Percentiles rank a stretch among this genome's conserved stretches.
Evolutionary conservation across 2,113 vertebrate genomes (phyloP).

Genomic region (Connochaetes taurinus): DNA sequence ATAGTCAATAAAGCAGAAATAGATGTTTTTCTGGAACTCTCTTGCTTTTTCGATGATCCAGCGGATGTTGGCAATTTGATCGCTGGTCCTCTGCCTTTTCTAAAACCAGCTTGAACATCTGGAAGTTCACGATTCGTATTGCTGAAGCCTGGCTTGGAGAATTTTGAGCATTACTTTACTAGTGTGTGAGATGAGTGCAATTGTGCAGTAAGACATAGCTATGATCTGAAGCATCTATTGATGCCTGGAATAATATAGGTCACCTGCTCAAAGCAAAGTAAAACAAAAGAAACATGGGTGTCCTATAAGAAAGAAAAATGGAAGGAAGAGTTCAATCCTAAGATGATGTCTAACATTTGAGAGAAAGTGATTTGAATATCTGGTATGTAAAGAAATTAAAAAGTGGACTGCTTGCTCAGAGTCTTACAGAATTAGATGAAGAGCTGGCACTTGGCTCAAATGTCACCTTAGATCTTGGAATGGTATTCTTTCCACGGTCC

Average conservation of each 20-base stretch:
- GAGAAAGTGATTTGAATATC: background rate
- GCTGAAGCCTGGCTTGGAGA: background rate
- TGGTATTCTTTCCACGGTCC: background rate
- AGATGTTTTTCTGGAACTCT: no score
- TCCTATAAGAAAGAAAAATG: background rate
- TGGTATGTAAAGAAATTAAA: background rate
- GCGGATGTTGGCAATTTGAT: background rate
- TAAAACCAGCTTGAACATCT: background rate
- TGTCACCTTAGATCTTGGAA: background rate
- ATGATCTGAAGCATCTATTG: background rate
- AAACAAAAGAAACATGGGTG: background rate
- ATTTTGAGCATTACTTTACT: background rate
- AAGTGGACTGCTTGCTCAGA: background rate
- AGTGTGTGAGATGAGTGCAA: background rate
- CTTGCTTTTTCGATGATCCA: background rate
- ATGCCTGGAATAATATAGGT: background rate
- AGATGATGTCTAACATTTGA: background rate
- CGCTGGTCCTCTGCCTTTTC: background rate
- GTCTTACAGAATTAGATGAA: background rate
- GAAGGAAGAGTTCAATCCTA: background rate
- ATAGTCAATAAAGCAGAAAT: no score
- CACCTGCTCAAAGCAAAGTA: background rate
- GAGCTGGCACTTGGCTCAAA: background rate
- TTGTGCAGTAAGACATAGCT: background rate
- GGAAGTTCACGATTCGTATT: rapidly evolving